Percentiles rank a stretch among this genome's conserved stretches.
These are phyloP conservation scores for Sialis lutaria DNA, from an alignment of 2,888 invertebrate species.

Conservation along the genomic window DNA sequence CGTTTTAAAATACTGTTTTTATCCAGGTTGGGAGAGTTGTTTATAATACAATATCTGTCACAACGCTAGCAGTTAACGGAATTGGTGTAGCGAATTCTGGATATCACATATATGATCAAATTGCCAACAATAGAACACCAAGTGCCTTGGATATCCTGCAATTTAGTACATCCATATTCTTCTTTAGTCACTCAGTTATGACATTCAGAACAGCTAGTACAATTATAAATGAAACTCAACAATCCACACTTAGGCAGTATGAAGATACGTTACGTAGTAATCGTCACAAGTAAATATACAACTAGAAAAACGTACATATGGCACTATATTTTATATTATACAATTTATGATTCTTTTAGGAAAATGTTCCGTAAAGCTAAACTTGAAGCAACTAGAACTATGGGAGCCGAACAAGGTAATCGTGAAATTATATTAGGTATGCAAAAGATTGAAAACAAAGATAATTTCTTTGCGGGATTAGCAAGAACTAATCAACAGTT, in stretches of 20 bases:
- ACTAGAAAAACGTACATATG: not conserved
- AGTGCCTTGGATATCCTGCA: conserved; percentile 30
- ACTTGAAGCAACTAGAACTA: conserved; percentile 28
- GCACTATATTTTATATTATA: conserved; percentile 1
- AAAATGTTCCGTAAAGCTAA: conserved; percentile 34
- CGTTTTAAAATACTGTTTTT: too few species aligned
- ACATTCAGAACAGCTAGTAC: conserved; percentile 29
- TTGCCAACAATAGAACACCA: conserved; percentile 27
- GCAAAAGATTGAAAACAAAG: conserved; percentile 28
- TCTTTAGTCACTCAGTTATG: conserved; percentile 30
- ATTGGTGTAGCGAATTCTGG: not conserved
- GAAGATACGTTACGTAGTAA: conserved; percentile 6
- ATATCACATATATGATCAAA: conserved; percentile 20
- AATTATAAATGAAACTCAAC: conserved; percentile 19
- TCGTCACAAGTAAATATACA: conserved; percentile 19
- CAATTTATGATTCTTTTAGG: conserved; percentile 17
- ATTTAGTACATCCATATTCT: conserved; percentile 28
- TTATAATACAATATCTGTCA: too few species aligned
- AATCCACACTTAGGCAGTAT: conserved; percentile 4
- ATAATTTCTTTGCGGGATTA: conserved; percentile 31
- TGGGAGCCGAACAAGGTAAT: conserved; percentile 27
- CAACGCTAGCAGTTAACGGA: not conserved
- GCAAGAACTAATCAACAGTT: conserved; percentile 30
- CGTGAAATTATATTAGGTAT: conserved; percentile 31
- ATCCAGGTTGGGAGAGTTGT: too few species aligned